phyloP scores from a whole-genome alignment of 2,113 vertebrate genomes.

The Hirundichthys speculiger region DNA sequence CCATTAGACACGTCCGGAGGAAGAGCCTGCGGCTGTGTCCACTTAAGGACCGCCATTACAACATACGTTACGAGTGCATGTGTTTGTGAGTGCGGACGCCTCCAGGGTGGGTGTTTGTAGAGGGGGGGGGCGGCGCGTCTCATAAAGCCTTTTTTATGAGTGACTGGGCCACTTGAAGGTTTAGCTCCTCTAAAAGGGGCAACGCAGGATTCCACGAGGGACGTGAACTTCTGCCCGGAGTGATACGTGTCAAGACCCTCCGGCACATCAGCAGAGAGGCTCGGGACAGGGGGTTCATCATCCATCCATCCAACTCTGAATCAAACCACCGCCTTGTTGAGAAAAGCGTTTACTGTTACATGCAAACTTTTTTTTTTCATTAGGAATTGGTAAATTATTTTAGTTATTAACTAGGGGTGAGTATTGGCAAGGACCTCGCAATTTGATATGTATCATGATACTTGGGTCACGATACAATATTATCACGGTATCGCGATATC shows the following conservation, averaged over 20 bases:
- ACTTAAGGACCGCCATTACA: constrained; percentile 53
- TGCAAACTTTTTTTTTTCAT: no score
- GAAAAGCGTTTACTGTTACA: no score
- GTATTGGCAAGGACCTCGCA: no score
- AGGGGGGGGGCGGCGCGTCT: constrained; percentile 12
- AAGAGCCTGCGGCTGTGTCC: constrained; percentile 55
- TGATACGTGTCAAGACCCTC: constrained; percentile 19
- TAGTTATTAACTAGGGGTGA: no score
- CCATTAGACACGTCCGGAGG: constrained; percentile 58
- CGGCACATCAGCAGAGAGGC: not conserved
- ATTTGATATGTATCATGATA: no score
- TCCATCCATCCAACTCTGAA: no score
- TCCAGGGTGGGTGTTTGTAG: constrained; percentile 18
- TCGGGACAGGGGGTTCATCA: no score
- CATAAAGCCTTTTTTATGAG: constrained; percentile 48
- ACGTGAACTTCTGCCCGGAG: constrained; percentile 38
- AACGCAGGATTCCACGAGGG: constrained; percentile 47
- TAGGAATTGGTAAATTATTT: no score
- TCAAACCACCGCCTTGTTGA: no score
- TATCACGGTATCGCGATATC: no score
- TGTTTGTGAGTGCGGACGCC: constrained; percentile 22
- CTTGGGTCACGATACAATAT: no score
- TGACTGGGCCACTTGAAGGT: constrained; percentile 62
- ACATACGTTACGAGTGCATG: constrained; percentile 33
- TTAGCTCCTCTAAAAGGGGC: constrained; percentile 62